phyloP scores from a whole-genome alignment of 2,113 vertebrate species.

The Hystrix cristata region DNA sequence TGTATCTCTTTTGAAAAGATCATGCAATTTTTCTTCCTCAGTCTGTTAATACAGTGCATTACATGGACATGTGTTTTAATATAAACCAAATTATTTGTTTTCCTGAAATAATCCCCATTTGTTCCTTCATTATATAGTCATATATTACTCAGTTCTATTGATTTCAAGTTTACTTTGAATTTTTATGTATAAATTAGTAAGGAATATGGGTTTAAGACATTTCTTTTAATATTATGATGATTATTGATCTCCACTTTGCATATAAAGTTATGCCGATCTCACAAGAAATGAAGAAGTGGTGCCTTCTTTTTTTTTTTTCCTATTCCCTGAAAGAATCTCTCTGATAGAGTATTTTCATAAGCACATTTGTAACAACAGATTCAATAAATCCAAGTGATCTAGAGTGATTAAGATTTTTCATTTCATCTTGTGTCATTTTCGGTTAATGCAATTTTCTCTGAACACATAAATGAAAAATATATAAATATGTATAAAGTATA shows the following conservation, averaged over 20 bases:
- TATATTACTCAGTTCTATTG: not conserved
- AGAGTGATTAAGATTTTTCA: not conserved
- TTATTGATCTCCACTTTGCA: not conserved
- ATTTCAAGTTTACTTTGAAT: not conserved
- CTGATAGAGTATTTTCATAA: not conserved
- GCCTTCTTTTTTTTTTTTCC: not conserved
- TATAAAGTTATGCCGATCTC: not conserved
- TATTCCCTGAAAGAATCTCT: not conserved
- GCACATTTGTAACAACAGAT: constrained; percentile 33
- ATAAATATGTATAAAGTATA: not conserved
- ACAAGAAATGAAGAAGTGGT: not conserved
- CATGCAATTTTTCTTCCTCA: not conserved
- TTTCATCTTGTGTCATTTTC: not conserved
- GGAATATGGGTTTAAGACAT: not conserved
- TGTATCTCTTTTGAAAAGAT: constrained; percentile 13
- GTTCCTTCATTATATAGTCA: not conserved
- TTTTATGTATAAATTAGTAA: not conserved
- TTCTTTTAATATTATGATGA: not conserved
- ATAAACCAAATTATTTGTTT: not conserved
- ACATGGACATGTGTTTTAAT: not conserved
- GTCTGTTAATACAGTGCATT: not conserved
- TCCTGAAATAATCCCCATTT: not conserved
- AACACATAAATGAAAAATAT: not conserved
- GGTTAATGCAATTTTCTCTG: not conserved
- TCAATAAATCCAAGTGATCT: constrained; percentile 10